Base-by-base conservation (phyloP, 2,113 vertebrate genomes). In the Pheucticus melanocephalus region DNA sequence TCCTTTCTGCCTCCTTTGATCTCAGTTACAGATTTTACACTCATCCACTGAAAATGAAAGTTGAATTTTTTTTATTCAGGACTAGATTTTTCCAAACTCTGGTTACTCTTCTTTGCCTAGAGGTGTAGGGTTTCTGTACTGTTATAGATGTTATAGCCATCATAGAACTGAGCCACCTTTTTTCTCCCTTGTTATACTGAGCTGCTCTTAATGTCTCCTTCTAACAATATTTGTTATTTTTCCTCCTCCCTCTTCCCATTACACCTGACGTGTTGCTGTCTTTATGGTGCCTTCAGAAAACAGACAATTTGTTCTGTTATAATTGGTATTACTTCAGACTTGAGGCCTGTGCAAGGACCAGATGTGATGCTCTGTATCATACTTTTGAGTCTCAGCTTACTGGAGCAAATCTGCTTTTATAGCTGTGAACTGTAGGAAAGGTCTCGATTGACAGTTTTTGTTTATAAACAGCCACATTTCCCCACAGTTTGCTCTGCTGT, bases 1-100 rank as follows among this genome's bases (percentile, higher is more conserved):
- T 92, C 76, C 64, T 88, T 68, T 80, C 79, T 92, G 17, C 83
- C 87, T 92, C 65, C 59, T 80, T 71, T 71, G 65, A 82, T 94
- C 71, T 84, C 73, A 50, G 60, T 73, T 85, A 66, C 56, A 83
- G 86, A 70, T 94, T 92, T 88, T 86, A 88, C 48, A 86, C n/a
- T 11, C 44, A 50, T 69, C 66, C 54, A 39, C 48, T 70, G 35
- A 75, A 83, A 84, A 79, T 64, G 69, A 33, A 73, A 80, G 14
- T 48, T 64, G 54, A 21, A 2, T 21, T 53, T 76, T 53, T 73
- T 56, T 72, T 73, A 45, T 89, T 86, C 68, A 63, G 79, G 85
- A 81, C 48, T 69, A 80, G 51, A 33, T 82, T 90, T 77, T 92
- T 86, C 48, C 53, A 50, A 35, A 33, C 50, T 91, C 63, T 82